Evolutionary conservation across 2,113 vertebrate species (phyloP), one percentile per base, ranked within the genome.

Genomic region (Myrmophylax atrothorax): DNA sequence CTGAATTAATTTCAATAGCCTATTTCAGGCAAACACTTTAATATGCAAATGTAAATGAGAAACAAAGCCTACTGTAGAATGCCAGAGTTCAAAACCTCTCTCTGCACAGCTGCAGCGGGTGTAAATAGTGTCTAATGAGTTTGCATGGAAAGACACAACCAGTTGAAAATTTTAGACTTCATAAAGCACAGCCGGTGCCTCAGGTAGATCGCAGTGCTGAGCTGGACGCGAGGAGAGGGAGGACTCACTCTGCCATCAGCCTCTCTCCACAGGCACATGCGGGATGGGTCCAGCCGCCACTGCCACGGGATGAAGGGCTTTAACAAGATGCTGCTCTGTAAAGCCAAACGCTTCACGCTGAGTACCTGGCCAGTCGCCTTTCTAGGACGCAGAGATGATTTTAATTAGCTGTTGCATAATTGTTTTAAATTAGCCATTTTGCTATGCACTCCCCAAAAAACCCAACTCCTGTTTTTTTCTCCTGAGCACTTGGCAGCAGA

Each of bases 1-100:
- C 99, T 99, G 98, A 98, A 99, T 99, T 99, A 99, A 99, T 99
- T 99, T 99, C 98, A 98, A 98, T 97, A 98, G 98, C 98, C 98
- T 98, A 98, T 99, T 99, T 99, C 98, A 98, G 97, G 98, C 98
- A 99, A 99, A 99, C 98, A 99, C 98, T 98, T 98, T 99, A 99
- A 99, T 99, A 99, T 99, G 98, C 98, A 98, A 98, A 98, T 98
- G 98, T 98, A 99, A 99, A 99, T 98, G 98, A 98, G 98, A 98
- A 98, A 97, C 98, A 98, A 99, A 99, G 98, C 98, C 98, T 98
- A 98, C 98, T 98, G 98, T 98, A 98, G 97, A 98, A 98, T 97
- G 98, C 98, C 98, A 98, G 98, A 97, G 98, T 98, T 98, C 98
- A 98, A 96, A 98, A 98, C 98, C 98, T 97, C 98, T 98, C 98